Evolutionary conservation across 2,113 vertebrate species (phyloP).

Genomic region (Actinemys pallida): DNA sequence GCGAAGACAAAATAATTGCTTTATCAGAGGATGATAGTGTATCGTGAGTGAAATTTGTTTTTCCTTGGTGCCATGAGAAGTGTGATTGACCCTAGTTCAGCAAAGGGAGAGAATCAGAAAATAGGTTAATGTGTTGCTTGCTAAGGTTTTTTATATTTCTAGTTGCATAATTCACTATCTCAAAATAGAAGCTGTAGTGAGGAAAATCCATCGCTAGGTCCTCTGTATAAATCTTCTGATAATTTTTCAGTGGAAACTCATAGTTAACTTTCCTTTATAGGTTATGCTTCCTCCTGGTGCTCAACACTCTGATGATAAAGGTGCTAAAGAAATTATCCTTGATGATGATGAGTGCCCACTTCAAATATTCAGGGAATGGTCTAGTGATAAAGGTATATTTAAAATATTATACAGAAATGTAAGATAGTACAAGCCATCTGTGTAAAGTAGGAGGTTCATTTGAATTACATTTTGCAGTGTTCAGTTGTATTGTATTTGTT

Average conservation of each 20-base stretch:
- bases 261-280: conserved; percentile 59
- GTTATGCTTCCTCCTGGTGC: conserved; percentile 84
- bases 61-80: neutral
- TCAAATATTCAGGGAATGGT: conserved; percentile 98
- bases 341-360: conserved; percentile 95
- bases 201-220: neutral
- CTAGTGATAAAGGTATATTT: conserved; percentile 91
- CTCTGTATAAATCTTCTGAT: neutral
- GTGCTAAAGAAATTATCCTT: conserved; percentile 90
- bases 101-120: neutral
- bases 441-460: neutral
- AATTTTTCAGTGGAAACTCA: neutral
- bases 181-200: neutral
- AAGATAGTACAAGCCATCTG: neutral
- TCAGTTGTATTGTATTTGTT: fast-evolving
- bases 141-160: neutral
- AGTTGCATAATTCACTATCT: neutral
- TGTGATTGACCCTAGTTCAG: neutral
- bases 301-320: conserved; percentile 93
- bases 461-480: neutral
- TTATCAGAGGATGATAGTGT: neutral
- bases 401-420: neutral
- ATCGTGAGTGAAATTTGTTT: neutral
- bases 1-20: neutral
- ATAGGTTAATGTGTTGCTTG: neutral